Percentiles rank a stretch among this genome's conserved stretches.
These are phyloP conservation scores for Periparus ater DNA, from an alignment of 2,797 vertebrate genomes.

Conservation along the genomic window DNA sequence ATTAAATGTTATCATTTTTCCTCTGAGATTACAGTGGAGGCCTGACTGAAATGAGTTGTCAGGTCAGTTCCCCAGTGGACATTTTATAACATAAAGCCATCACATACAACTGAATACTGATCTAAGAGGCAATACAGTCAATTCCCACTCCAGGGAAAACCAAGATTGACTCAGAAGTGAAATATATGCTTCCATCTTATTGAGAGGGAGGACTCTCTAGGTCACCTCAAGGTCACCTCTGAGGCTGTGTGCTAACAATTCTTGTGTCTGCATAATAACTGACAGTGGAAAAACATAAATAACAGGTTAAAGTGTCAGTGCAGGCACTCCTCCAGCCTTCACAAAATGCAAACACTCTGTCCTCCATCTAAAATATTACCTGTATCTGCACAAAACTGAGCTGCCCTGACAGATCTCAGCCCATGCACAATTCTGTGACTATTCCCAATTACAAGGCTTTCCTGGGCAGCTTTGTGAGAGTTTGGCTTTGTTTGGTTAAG, in stretches of 20 bases:
- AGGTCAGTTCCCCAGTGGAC: background rate
- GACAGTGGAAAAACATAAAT: background rate
- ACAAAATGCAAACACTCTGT: background rate
- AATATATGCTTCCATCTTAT: background rate
- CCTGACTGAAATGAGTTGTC: conserved; percentile 22
- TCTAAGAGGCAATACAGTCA: conserved; percentile 26
- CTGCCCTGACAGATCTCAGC: background rate
- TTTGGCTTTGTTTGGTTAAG: background rate
- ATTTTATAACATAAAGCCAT: conserved; percentile 41
- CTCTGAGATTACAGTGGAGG: conserved; percentile 12
- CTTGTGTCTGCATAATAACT: background rate
- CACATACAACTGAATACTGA: conserved; percentile 14
- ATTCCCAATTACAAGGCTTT: background rate
- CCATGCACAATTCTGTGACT: fast-evolving
- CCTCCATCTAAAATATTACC: background rate
- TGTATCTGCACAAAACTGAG: background rate
- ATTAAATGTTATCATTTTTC: conserved; percentile 28
- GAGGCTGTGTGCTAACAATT: background rate
- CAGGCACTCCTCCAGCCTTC: background rate
- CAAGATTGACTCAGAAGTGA: conserved; percentile 25
- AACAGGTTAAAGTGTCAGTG: background rate
- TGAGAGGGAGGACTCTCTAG: background rate
- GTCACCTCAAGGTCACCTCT: conserved; percentile 1
- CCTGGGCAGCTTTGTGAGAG: background rate
- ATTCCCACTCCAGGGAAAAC: conserved; percentile 17